Evolutionary conservation across 2,113 vertebrate genomes (phyloP), one percentile per base, ranked within the genome.

Genomic region (Sinocyclocheilus anshuiensis): DNA sequence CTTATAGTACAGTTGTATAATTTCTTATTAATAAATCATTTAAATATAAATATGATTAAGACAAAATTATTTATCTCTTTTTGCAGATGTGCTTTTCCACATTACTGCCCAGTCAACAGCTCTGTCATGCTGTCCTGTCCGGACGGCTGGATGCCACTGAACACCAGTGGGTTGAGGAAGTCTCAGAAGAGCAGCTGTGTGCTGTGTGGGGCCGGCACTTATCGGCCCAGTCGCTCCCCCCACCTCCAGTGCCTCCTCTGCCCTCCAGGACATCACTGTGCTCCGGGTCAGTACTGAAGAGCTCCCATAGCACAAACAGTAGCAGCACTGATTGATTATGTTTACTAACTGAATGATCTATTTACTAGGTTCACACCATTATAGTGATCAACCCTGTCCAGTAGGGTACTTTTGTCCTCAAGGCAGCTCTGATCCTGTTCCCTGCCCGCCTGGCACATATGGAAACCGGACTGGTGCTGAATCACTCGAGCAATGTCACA

Each of bases 21-120:
- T 39, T 39, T 39, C 6, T 6, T 39, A 39, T 39, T 6, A 39
- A 39, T 39, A 7, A 9, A 42, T 55, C 1, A 18, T 55, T 20
- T 67, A 67, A 48, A 50, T 24, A 22, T 15, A 76, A 45, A 48
- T 20, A 45, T 24, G 29, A 57, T 59, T 59, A 18, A 22, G 55
- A 7, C 1, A 61, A 45, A 45, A 26, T 42, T 55, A 6, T 8
- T 83, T 45, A 45, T 45, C 42, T 45, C 1, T 45, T 45, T 82
- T 77, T 89, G 20, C 94, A 99, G 98, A 77, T 99, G 97, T 87
- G 82, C 83, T 22, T 97, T 97, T 88, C 97, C 97, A 1, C 93
- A 94, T 91, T 97, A 95, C 90, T 99, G 97, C 87, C 96, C 96
- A 22, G 88, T 71, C 1, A 97, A 96, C 88, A 97, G 96, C 81